These are phyloP conservation scores for Perdita meconis DNA, from an alignment of 2,888 invertebrate genomes.

Conservation along the genomic window DNA sequence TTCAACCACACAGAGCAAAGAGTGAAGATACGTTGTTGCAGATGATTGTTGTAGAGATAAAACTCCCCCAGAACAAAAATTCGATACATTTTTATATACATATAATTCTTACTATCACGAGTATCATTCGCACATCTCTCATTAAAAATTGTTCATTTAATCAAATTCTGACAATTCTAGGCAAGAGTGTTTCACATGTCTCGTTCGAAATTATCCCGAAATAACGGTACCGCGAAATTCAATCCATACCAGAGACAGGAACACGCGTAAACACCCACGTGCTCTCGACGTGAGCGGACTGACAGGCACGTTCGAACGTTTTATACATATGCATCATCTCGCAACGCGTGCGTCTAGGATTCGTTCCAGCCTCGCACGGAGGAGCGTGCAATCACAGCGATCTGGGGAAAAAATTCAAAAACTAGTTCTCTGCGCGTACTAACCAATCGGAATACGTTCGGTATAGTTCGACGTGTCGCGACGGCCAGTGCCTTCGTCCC, in stretches of 20 bases:
- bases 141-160: not conserved
- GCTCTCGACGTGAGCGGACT: not conserved
- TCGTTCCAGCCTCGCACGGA: conserved; percentile 23
- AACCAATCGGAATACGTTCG: conserved; percentile 58
- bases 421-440: conserved; percentile 59
- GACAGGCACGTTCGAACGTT: not conserved
- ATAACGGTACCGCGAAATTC: conserved; percentile 3
- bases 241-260: not conserved
- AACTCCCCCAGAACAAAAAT: too few relatives aligned
- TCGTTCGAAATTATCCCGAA: not conserved
- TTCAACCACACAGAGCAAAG: too few relatives aligned
- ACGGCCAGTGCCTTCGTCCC: not conserved
- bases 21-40: too few relatives aligned
- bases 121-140: too few relatives aligned
- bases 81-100: too few relatives aligned
- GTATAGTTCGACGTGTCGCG: conserved; percentile 44
- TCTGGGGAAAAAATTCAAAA: conserved; percentile 55
- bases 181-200: not conserved
- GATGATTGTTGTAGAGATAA: too few relatives aligned
- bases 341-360: conserved; percentile 17
- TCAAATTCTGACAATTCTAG: not conserved
- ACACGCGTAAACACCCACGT: conserved; percentile 32
- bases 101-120: too few relatives aligned
- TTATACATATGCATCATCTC: conserved; percentile 37
- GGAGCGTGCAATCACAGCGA: conserved; percentile 54